phyloP scores from a whole-genome alignment of 2,888 invertebrate species.

The Hypselothyrea guttata region DNA sequence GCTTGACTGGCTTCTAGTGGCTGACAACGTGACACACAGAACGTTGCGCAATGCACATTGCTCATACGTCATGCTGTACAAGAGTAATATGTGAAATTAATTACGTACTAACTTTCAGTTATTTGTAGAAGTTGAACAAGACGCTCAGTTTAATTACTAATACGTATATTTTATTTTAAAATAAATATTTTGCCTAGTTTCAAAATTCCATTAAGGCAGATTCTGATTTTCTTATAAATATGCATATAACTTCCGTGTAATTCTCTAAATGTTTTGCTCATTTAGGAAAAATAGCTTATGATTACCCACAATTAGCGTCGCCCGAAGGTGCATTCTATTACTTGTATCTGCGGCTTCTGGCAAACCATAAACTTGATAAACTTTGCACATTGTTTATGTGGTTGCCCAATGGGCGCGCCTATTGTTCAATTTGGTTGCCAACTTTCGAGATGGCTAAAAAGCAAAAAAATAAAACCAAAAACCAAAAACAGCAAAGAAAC shows the following conservation, averaged over 20 bases:
- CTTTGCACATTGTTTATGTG: conserved; percentile 40
- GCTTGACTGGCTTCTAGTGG: too few species aligned
- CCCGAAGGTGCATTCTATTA: conserved; percentile 20
- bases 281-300: neutral
- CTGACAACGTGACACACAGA: too few species aligned
- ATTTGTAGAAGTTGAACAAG: too few species aligned
- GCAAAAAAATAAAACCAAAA: neutral
- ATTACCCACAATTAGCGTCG: conserved; percentile 17
- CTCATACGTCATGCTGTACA: too few species aligned
- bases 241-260: neutral
- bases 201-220: too few species aligned
- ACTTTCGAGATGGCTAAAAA: conserved; percentile 47
- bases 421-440: conserved; percentile 55
- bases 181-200: too few species aligned
- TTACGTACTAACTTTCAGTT: too few species aligned
- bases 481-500: conserved; percentile 4
- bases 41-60: too few species aligned
- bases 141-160: too few species aligned
- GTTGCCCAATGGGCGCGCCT: conserved; percentile 25
- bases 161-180: too few species aligned
- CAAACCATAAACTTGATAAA: conserved; percentile 32
- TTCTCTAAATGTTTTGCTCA: neutral
- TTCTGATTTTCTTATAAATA: neutral
- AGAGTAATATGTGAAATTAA: too few species aligned
- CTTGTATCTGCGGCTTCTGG: neutral